phyloP scores from a whole-genome alignment of 2,888 invertebrate species.

The Gandaritis pyraliata region DNA sequence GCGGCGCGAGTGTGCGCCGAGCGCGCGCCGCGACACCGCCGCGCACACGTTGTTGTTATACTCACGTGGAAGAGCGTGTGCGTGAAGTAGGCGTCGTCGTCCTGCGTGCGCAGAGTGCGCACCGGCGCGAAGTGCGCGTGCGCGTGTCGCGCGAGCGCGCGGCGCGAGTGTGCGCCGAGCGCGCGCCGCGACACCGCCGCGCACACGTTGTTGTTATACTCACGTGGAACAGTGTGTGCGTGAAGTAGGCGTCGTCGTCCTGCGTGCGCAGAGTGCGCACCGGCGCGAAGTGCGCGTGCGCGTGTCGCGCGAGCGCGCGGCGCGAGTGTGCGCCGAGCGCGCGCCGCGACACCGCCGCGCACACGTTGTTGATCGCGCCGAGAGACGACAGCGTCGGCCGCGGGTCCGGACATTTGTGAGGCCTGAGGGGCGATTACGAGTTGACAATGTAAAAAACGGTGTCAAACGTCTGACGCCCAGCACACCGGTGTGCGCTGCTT shows the following conservation, averaged over 20 bases:
- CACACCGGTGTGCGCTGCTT: too few species aligned
- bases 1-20: too few species aligned
- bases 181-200: slow-evolving; percentile 92
- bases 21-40: too few species aligned
- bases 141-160: slow-evolving; percentile 62
- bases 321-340: slow-evolving; percentile 73
- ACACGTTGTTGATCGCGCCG: slow-evolving; percentile 85
- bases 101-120: slow-evolving; percentile 76
- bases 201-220: too few species aligned
- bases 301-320: slow-evolving; percentile 62
- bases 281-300: slow-evolving; percentile 77
- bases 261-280: slow-evolving; percentile 71
- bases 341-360: slow-evolving; percentile 94
- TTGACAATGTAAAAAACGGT: too few species aligned
- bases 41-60: too few species aligned
- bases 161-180: slow-evolving; percentile 71
- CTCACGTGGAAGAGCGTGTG: slow-evolving; percentile 89
- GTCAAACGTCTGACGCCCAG: too few species aligned
- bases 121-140: slow-evolving; percentile 78
- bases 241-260: slow-evolving; percentile 86
- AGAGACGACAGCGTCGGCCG: slow-evolving; percentile 47
- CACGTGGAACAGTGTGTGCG: slow-evolving; percentile 89
- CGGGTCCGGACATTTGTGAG: slow-evolving; percentile 97
- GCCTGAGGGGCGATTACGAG: too few species aligned
- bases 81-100: slow-evolving; percentile 86